Evolutionary conservation across 2,113 vertebrate genomes (phyloP).

Genomic region (Cebidichthys violaceus): DNA sequence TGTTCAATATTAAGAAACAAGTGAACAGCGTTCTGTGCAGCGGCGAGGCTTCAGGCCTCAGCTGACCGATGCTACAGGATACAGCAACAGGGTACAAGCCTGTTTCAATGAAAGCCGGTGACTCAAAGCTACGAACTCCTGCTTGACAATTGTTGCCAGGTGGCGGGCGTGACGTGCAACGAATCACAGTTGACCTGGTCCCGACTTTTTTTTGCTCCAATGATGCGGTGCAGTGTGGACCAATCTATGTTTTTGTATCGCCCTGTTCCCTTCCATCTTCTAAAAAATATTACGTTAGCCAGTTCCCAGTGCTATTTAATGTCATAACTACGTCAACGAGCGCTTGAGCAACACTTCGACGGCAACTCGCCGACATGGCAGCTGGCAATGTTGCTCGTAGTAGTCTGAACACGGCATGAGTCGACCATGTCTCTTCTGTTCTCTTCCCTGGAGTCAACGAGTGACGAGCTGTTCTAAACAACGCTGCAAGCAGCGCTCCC

Average conservation of each 20-base stretch:
- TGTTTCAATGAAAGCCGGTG: not conserved
- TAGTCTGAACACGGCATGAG: too few species aligned
- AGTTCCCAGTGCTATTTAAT: not conserved
- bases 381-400: not conserved
- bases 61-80: not conserved
- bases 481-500: not conserved
- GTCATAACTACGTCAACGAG: not conserved
- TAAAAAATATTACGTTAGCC: not conserved
- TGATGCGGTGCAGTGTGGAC: not conserved
- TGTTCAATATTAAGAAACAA: not conserved
- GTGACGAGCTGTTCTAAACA: not conserved
- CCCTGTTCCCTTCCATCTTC: too few species aligned
- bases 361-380: not conserved
- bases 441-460: too few species aligned
- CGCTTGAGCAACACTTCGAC: not conserved
- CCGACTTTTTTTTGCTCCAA: not conserved
- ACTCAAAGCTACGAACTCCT: not conserved
- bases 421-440: not conserved
- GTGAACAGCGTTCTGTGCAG: not conserved
- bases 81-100: not conserved
- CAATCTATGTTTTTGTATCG: not conserved
- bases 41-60: too few species aligned
- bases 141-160: not conserved
- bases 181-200: not conserved
- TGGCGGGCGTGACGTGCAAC: not conserved